Evolutionary conservation across 2,797 vertebrate genomes (phyloP).

Genomic region (Melanotaenia trifasciata): DNA sequence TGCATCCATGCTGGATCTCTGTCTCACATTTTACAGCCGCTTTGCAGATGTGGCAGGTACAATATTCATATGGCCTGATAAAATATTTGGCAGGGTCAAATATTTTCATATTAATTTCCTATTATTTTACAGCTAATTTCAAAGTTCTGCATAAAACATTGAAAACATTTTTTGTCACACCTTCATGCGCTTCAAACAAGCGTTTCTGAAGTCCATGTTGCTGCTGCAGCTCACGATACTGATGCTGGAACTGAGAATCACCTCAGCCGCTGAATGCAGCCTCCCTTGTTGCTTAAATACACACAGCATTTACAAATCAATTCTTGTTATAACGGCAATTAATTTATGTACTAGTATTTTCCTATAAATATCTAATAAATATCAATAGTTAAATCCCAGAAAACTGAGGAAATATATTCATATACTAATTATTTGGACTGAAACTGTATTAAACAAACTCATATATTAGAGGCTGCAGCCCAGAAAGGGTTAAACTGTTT

Average conservation of each 20-base stretch:
- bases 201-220: conserved; percentile 78
- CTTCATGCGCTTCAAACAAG: conserved; percentile 81
- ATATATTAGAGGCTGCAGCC: background rate
- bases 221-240: conserved; percentile 81
- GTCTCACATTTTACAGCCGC: background rate
- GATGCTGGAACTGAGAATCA: conserved; percentile 76
- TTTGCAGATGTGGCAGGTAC: background rate
- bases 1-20: background rate
- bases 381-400: background rate
- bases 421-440: background rate
- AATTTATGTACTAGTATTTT: background rate
- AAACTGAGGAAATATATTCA: background rate
- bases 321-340: background rate
- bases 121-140: background rate
- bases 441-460: background rate
- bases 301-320: conserved; percentile 2
- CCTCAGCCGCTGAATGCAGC: conserved; percentile 66
- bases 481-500: background rate
- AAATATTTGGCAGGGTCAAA: background rate
- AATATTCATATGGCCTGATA: background rate
- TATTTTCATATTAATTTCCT: background rate
- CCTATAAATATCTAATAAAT: background rate
- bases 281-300: conserved; percentile 70
- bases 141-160: background rate
- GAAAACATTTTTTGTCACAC: conserved; percentile 45